A percentile compares a stretch with the other conserved stretches of the same genome.
phyloP scores from a whole-genome alignment of 2,113 vertebrate species.

The Triplophysa rosa region DNA sequence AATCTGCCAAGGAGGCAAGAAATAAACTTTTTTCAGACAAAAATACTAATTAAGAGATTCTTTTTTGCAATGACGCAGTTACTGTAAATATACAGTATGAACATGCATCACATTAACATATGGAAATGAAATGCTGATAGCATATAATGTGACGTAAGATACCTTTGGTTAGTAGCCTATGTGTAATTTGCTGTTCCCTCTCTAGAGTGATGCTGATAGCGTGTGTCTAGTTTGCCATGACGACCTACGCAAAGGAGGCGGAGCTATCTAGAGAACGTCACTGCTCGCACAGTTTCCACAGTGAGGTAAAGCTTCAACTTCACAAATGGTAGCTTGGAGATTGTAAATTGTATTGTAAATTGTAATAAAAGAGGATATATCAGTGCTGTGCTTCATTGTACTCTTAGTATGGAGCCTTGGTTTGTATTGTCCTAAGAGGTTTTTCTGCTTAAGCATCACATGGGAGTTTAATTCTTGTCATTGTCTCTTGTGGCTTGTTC shows the following conservation, averaged over 20 bases:
- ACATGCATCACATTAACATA: too few species aligned
- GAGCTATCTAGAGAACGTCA: constrained; percentile 64
- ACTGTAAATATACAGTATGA: too few species aligned
- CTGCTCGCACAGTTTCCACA: constrained; percentile 72
- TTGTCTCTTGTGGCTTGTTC: background rate
- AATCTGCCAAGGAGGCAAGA: too few species aligned
- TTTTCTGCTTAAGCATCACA: background rate
- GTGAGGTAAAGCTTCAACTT: constrained; percentile 56
- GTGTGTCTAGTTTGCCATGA: constrained; percentile 70
- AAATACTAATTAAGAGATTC: too few species aligned
- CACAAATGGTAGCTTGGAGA: background rate
- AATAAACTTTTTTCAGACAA: too few species aligned
- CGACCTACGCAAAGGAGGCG: constrained; percentile 57
- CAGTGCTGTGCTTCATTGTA: too few species aligned
- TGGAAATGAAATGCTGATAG: too few species aligned
- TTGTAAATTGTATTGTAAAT: too few species aligned
- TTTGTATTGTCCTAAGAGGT: background rate
- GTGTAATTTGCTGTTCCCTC: background rate
- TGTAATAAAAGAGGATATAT: too few species aligned
- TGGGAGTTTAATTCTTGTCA: background rate
- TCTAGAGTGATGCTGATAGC: constrained; percentile 69
- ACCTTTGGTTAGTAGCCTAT: background rate
- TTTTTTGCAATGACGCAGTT: too few species aligned
- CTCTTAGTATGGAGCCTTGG: background rate
- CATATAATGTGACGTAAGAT: background rate